Conservation (phyloP, 2,888 invertebrate genomes). For the Lycia hirtaria region DNA sequence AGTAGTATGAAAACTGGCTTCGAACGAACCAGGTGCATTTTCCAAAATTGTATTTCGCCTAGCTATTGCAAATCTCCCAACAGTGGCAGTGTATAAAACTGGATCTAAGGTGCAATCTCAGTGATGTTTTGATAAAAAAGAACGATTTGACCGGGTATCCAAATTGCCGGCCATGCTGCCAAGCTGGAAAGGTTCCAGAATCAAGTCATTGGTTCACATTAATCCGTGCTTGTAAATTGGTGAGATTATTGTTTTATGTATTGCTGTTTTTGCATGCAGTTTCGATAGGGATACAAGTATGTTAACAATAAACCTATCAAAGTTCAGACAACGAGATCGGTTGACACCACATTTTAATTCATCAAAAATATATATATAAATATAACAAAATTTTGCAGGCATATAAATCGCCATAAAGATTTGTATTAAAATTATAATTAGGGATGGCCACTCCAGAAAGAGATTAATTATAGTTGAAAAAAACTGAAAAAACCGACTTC, state of each 20-base stretch:
- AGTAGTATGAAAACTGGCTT: not conserved
- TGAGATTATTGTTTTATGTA: constrained; percentile 61
- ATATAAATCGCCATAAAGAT: no score
- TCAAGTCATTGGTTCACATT: constrained; percentile 58
- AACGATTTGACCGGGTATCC: constrained; percentile 51
- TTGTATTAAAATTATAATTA: no score
- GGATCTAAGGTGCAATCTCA: constrained; percentile 49
- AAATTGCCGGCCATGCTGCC: constrained; percentile 65
- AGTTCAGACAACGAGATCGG: no score
- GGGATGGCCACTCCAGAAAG: no score
- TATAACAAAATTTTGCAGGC: no score
- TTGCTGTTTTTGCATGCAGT: constrained; percentile 43
- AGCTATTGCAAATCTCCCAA: constrained; percentile 25
- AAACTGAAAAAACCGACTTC: no score
- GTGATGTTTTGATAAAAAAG: constrained; percentile 62
- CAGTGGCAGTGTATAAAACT: constrained; percentile 33
- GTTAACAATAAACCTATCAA: no score
- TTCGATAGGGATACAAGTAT: not conserved
- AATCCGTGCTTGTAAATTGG: constrained; percentile 63
- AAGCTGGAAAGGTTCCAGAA: constrained; percentile 66
- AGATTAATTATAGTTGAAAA: no score
- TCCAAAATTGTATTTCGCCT: constrained; percentile 31
- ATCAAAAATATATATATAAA: no score
- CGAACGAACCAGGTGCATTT: constrained; percentile 25
- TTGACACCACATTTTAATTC: no score